Conservation (phyloP, 2,797 vertebrate genomes). For the Cynodonichthys magdalenae region DNA sequence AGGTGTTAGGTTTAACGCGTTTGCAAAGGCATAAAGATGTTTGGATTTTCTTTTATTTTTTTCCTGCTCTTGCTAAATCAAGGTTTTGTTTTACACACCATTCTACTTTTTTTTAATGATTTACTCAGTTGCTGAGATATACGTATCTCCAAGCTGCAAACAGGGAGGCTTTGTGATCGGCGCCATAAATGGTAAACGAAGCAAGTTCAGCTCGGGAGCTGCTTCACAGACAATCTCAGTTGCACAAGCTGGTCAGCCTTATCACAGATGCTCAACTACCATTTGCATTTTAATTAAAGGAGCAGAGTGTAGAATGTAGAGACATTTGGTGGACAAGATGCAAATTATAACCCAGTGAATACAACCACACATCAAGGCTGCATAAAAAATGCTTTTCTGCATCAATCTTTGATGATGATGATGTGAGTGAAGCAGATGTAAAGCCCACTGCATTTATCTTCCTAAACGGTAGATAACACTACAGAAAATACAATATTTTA, state of each 20-base stretch:
- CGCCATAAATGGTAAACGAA: neutral
- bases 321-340: neutral
- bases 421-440: no score
- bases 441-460: no score
- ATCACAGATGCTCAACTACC: neutral
- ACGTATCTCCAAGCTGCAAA: no score
- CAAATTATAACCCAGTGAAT: no score
- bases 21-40: neutral
- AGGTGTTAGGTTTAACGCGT: neutral
- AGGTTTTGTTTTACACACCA: neutral
- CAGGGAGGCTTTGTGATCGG: neutral
- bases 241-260: no score
- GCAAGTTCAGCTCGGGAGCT: neutral
- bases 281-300: neutral
- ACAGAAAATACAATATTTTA: no score
- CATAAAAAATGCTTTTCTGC: no score
- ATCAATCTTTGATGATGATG: no score
- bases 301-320: neutral
- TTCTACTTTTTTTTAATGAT: neutral
- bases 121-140: no score
- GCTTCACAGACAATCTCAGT: neutral
- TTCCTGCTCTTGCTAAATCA: no score
- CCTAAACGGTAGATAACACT: no score
- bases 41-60: neutral
- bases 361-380: no score